phyloP scores from a whole-genome alignment of 2,113 vertebrate species.

The Todiramphus saurophagus region DNA sequence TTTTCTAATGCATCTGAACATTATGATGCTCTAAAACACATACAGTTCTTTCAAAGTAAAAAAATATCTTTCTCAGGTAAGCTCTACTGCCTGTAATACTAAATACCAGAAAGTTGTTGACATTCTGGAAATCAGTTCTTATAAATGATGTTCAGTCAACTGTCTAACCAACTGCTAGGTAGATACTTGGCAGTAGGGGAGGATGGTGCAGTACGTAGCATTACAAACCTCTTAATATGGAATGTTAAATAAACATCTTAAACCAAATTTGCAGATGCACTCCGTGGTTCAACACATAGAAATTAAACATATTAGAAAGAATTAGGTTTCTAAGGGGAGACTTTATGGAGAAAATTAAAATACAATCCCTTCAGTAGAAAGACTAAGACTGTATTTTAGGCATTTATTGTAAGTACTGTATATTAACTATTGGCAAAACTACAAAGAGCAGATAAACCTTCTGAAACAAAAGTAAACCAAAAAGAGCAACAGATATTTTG shows the following conservation, averaged over 20 bases:
- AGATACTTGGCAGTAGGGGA: background rate
- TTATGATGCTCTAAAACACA: background rate
- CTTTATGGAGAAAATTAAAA: background rate
- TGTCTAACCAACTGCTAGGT: background rate
- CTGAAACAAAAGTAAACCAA: background rate
- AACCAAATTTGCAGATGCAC: background rate
- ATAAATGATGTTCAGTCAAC: background rate
- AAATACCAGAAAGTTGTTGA: background rate
- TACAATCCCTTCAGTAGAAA: background rate
- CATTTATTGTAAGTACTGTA: background rate
- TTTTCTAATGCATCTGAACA: background rate
- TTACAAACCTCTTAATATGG: background rate
- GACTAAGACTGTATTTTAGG: background rate
- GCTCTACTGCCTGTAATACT: background rate
- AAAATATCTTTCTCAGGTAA: background rate
- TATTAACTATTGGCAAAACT: background rate
- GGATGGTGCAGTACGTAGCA: background rate
- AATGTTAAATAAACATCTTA: background rate
- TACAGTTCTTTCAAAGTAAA: background rate
- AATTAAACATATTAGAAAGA: background rate
- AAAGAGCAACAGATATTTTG: background rate
- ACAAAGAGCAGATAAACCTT: background rate
- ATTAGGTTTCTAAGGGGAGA: background rate
- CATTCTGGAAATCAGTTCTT: background rate
- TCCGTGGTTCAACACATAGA: background rate